Evolutionary conservation across 2,113 vertebrate species (phyloP).

Genomic region (Phainopepla nitens): DNA sequence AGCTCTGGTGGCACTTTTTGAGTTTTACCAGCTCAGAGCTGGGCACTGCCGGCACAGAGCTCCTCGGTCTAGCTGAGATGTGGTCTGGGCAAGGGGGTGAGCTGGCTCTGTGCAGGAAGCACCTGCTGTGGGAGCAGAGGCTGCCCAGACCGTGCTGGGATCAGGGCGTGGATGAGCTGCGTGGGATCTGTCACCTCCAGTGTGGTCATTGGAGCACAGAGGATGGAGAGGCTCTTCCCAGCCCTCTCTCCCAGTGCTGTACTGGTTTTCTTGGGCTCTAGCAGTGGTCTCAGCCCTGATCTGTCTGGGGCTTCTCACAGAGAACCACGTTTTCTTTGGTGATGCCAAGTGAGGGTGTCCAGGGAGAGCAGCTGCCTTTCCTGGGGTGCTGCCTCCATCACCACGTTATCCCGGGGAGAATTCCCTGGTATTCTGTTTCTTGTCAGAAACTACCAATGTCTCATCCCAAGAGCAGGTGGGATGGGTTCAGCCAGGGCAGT

Average conservation of each 20-base stretch:
- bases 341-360: background rate
- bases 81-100: background rate
- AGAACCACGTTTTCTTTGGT: background rate
- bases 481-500: background rate
- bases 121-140: background rate
- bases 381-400: background rate
- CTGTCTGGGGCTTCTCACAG: background rate
- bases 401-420: accelerated
- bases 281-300: background rate
- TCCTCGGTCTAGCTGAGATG: accelerated
- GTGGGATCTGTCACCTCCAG: accelerated
- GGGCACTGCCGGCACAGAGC: background rate
- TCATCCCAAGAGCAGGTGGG: background rate
- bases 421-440: background rate
- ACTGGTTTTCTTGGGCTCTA: background rate
- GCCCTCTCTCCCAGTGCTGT: background rate
- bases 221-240: background rate
- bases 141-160: accelerated
- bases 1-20: background rate
- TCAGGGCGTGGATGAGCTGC: accelerated
- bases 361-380: background rate
- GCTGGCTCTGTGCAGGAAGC: background rate
- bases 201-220: accelerated
- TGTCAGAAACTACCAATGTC: accelerated
- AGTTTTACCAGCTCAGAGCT: background rate